phyloP scores from a whole-genome alignment of 35 echinoderm and acorn worm genomes.

The Acanthaster planci region DNA sequence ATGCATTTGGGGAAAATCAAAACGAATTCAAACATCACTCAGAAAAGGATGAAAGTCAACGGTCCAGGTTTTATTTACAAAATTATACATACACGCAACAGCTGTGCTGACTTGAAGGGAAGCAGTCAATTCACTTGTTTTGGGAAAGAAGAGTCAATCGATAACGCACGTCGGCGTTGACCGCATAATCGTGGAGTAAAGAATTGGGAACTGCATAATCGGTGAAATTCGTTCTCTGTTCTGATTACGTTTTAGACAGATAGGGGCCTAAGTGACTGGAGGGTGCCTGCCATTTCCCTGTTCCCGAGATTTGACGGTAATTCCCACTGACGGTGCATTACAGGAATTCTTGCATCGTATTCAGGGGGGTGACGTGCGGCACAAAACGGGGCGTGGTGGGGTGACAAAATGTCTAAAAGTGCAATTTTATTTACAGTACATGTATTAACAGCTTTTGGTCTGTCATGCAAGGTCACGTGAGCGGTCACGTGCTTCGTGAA shows the following conservation, averaged over 20 bases:
- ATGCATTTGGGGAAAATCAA: too few relatives aligned
- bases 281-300: background rate
- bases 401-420: too few relatives aligned
- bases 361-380: too few relatives aligned
- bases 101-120: background rate
- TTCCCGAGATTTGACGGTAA: too few relatives aligned
- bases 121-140: background rate
- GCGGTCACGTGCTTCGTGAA: too few relatives aligned
- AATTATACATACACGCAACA: slow-evolving; percentile 1
- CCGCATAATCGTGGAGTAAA: background rate
- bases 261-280: background rate
- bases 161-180: background rate
- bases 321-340: too few relatives aligned
- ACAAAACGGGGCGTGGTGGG: too few relatives aligned
- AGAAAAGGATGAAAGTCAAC: background rate
- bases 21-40: background rate
- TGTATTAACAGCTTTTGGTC: too few relatives aligned
- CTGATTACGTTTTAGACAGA: background rate
- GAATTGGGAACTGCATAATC: background rate
- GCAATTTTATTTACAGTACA: too few relatives aligned
- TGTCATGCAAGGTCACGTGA: too few relatives aligned
- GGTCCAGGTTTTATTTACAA: background rate
- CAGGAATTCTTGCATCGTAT: too few relatives aligned
- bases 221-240: background rate
- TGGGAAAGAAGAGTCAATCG: background rate